These are phyloP conservation scores for Acanthopleura granulata DNA, from an alignment of 2,888 invertebrate species.

Conservation along the genomic window DNA sequence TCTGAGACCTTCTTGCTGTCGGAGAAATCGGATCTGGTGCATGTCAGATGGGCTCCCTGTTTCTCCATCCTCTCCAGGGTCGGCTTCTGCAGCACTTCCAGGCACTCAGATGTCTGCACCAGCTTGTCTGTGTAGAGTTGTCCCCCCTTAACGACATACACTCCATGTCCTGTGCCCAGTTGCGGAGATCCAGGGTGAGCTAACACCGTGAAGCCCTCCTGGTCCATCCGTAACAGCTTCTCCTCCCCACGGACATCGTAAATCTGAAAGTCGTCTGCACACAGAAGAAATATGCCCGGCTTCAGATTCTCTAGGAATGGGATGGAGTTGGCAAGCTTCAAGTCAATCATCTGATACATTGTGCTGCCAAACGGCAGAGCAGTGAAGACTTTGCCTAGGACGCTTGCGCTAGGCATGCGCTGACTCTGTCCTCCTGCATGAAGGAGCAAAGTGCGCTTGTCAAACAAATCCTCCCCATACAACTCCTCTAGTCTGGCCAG, in stretches of 20 bases:
- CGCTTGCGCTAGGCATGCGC: constrained; percentile 70
- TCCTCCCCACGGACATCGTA: constrained; percentile 43
- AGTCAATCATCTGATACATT: constrained; percentile 69
- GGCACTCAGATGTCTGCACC: constrained; percentile 58
- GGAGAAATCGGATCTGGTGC: constrained; percentile 34
- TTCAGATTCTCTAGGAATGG: constrained; percentile 68
- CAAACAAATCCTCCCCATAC: constrained; percentile 57
- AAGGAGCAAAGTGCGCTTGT: constrained; percentile 66
- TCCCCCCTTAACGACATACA: constrained; percentile 67
- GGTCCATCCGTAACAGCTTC: constrained; percentile 35
- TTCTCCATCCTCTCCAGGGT: constrained; percentile 63
- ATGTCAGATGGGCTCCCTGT: constrained; percentile 61
- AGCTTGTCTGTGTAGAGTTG: constrained; percentile 38
- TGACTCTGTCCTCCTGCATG: constrained; percentile 72
- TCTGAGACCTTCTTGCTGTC: constrained; percentile 38
- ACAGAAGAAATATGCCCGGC: constrained; percentile 69
- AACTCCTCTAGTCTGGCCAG: constrained; percentile 54
- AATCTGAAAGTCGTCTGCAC: constrained; percentile 71
- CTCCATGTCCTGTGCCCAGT: constrained; percentile 70
- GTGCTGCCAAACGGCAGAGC: constrained; percentile 66
- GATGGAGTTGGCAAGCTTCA: constrained; percentile 70
- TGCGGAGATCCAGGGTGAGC: constrained; percentile 70
- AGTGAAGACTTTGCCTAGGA: constrained; percentile 71
- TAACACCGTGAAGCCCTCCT: constrained; percentile 69
- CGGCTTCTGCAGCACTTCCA: constrained; percentile 71